Evolutionary conservation across 2,888 invertebrate genomes (phyloP), one percentile per base, ranked within the genome.

Genomic region (Athripsodes cinereus): DNA sequence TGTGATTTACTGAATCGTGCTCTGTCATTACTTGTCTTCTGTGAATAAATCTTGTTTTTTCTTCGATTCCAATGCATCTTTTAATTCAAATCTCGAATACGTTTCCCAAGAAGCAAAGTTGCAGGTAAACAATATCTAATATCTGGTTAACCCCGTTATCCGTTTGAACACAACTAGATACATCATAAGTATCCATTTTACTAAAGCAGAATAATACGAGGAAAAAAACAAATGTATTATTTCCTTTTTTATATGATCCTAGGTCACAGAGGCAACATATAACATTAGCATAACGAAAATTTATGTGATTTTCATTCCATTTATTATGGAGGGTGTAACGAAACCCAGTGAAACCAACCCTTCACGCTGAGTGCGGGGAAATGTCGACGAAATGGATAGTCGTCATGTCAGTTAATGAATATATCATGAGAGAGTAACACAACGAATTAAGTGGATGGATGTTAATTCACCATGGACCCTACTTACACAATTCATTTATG

Each of bases 201-300:
- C 40, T 8, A 40, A 40, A 40, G 13, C 16, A 40, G 6, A 31
- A 31, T 8, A 31, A 6, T 31, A 6, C 8, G 31, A 31, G 31
- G 11, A 31, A 8, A 31, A 31, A 31, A 31, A 31, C 31, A 31
- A 8, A 8, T 40, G 16, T 40, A n/a, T 40, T 40, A 16, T 40
- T 40, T 40, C 16, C 13, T 40, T 40, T 40, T 40, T 13, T 40
- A 16, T 20, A 20, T 47, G 8, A 47, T 47, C 47, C 21, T 20
- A 20, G 47, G 47, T 47, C 47, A 21, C 21, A 5, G 21, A 19
- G 20, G 21, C 19, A 47, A 47, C 47, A 47, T 11, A 47, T 20
- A 47, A 21, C 47, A 47, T 47, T 47, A 47, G 47, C 47, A 47
- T 47, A 47, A 47, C 47, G 21, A 47, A 47, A 21, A 47, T 47